Percentiles rank a stretch among this genome's conserved stretches.
Evolutionary conservation across 2,888 invertebrate species (phyloP).

Genomic region (Agrotis segetum): DNA sequence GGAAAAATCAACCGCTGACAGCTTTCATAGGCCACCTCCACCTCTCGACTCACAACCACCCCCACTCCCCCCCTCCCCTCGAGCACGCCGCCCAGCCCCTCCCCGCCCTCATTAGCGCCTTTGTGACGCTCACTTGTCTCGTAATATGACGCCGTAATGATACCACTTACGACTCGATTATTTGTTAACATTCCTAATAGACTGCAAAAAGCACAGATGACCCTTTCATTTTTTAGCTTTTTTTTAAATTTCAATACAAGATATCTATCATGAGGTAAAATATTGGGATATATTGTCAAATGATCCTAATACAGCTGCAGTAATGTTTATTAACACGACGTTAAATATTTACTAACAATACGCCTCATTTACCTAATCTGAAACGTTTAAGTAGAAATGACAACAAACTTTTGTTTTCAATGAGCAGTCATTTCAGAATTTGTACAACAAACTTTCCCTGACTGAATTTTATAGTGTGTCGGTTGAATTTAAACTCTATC

Average conservation of each 20-base stretch:
- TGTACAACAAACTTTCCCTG: slow-evolving; percentile 61
- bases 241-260: slow-evolving; percentile 7
- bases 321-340: background rate
- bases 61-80: slow-evolving; percentile 62
- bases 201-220: slow-evolving; percentile 39
- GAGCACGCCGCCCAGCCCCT: slow-evolving; percentile 57
- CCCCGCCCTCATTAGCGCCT: slow-evolving; percentile 90
- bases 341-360: slow-evolving; percentile 20
- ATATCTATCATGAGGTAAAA: background rate
- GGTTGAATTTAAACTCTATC: slow-evolving; percentile 76
- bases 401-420: slow-evolving; percentile 66
- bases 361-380: slow-evolving; percentile 33
- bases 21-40: slow-evolving; percentile 86
- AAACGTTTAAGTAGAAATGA: slow-evolving; percentile 48
- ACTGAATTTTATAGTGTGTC: slow-evolving; percentile 54
- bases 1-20: slow-evolving; percentile 91
- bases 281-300: background rate
- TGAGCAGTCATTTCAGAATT: slow-evolving; percentile 63
- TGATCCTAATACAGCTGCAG: background rate
- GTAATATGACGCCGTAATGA: slow-evolving; percentile 87
- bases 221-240: slow-evolving; percentile 16
- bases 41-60: slow-evolving; percentile 67
- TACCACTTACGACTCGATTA: slow-evolving; percentile 85
- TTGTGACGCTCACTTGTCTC: slow-evolving; percentile 89
- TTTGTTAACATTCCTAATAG: slow-evolving; percentile 70